Base-by-base conservation (phyloP, 1,140 invertebrate genomes). In the Drosophila mauritiana region DNA sequence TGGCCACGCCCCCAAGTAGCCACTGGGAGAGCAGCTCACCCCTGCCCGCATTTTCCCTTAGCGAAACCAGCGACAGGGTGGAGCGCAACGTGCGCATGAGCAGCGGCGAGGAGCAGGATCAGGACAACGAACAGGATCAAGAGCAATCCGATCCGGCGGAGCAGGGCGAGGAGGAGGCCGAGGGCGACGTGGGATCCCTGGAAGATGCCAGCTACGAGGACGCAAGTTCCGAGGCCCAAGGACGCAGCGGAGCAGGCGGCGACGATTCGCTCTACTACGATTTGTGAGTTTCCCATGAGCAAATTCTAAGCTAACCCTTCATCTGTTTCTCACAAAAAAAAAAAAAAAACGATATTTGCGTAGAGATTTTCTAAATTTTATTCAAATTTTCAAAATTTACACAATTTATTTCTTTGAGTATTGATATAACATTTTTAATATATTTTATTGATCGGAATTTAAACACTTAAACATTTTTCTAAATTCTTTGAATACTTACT, bases 241-340 rank as follows among this genome's bases (percentile, higher is more conserved):
- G 72, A 61, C 77, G 73, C 45, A 59, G 80, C 56, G 58, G 70
- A 1, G 81, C 61, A n/a, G 59, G 70, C 17, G 73, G 73, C 43
- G 91, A 91, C 36, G 91, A 92, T 68, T 90, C 80, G 65, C 52
- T 78, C 25, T 91, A 92, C 74, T 91, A 92, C 73, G 91, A 92
- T 92, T 80, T 75, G 91, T 92, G 89, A 92, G 91, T 92, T 78
- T 84, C 40, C 25, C 73, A 40, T 20, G 39, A 74, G 39, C 43
- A 64, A 64, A 68, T 69, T 68, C 53, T 31, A 17, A 61, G 40
- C 63, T 82, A 81, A 82, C 79, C 61, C 73, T 62, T 43, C 58
- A 65, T 80, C 54, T 64, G 52, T 69, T 42, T 68, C 64, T 51
- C 73, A 67, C 55, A 52, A 17, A 17, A 17, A 17, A 52, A 17